Evolutionary conservation across 2,797 vertebrate species (phyloP), one percentile per base, ranked within the genome.

Genomic region (Eremophila alpestris): DNA sequence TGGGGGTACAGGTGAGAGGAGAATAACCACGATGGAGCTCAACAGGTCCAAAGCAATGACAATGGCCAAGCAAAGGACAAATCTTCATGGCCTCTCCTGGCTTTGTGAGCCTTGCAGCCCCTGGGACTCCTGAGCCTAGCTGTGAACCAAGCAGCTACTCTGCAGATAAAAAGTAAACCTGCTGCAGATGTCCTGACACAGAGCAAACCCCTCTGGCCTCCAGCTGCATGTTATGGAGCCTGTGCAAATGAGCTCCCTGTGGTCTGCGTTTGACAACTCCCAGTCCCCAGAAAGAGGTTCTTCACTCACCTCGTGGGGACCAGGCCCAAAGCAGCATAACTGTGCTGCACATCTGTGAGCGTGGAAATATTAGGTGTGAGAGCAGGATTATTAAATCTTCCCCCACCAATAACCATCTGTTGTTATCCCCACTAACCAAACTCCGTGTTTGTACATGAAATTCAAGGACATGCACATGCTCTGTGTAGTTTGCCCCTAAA

Each of bases 291-390:
- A 63, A 81, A 55, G 54, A 60, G 43, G 45, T 48, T 76, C 80
- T 73, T 73, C 59, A 22, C 2, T 1, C 41, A 36, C 55, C 91
- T 81, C 12, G 5, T 7, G 23, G 40, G 93, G 71, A 81, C 16
- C 4, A 70, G 84, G n/a, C 49, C 68, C 51, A 17, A 16, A 59
- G 38, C 38, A 38, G 38, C 38, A 38, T 12, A 71, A 58, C 52
- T 62, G 79, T 20, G 32, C 58, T 80, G 52, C 54, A 76, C 83
- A 96, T 93, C 77, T 96, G 91, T 60, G 63, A 48, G 74, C 1
- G 2, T 27, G 71, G 63, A 94, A 91, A 94, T 91, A 96, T 58
- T 82, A 94, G 70, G 87, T 95, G 95, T 26, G 54, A 93, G 30
- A 7, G 5, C 6, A 55, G 18, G 23, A 26, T 89, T 93, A 79